Evolutionary conservation across 1,140 invertebrate species (phyloP).

Genomic region (Anastrepha ludens): DNA sequence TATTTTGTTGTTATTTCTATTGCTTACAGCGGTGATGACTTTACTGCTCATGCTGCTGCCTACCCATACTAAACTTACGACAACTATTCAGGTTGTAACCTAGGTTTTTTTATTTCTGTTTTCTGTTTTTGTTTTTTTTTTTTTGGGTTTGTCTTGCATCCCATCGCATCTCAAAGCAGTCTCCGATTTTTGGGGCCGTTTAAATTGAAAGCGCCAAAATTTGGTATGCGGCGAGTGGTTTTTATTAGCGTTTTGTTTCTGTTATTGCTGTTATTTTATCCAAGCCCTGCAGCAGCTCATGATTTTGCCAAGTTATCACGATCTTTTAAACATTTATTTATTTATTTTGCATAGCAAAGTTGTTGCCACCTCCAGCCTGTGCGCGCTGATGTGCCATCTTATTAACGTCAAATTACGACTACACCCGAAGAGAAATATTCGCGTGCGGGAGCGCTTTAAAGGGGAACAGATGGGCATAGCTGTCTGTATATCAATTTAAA

Average conservation of each 20-base stretch:
- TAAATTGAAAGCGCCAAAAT: slow-evolving; percentile 43
- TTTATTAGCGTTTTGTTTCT: slow-evolving; percentile 21
- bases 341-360: neutral
- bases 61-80: slow-evolving; percentile 14
- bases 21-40: neutral
- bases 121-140: neutral
- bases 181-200: neutral
- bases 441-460: neutral
- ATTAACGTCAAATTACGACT: slow-evolving; percentile 31
- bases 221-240: neutral
- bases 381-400: slow-evolving; percentile 30
- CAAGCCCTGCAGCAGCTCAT: slow-evolving; percentile 37
- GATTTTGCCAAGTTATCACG: slow-evolving; percentile 51
- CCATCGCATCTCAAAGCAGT: neutral
- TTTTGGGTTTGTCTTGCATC: neutral
- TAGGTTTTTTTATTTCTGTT: neutral
- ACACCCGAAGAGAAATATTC: slow-evolving; percentile 31
- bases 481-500: too few relatives aligned
- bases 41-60: neutral
- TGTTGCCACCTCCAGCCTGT: neutral
- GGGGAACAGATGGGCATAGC: neutral
- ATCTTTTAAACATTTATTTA: neutral
- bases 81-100: neutral
- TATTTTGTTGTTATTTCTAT: neutral
- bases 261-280: slow-evolving; percentile 22